Evolutionary conservation across 2,888 invertebrate species (phyloP).

Genomic region (Nysson spinosus): DNA sequence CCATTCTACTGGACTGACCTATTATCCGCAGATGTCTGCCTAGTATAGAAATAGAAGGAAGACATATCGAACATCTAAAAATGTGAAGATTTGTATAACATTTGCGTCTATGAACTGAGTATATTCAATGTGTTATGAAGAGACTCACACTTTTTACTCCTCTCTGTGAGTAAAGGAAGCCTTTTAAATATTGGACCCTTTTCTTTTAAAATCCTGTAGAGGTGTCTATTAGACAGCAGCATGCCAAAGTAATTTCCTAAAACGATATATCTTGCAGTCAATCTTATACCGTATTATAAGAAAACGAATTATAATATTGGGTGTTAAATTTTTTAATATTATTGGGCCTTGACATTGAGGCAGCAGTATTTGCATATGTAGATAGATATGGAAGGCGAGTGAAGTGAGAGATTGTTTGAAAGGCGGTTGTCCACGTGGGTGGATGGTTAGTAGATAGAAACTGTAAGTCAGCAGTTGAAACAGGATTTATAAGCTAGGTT

Average conservation of each 20-base stretch:
- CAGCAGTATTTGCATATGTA: conserved; percentile 5
- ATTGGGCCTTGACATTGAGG: no score
- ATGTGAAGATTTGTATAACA: no score
- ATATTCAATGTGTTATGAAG: no score
- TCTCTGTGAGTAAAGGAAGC: neutral
- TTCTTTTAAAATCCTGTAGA: neutral
- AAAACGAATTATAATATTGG: no score
- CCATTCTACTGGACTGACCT: neutral
- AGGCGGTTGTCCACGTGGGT: conserved; percentile 38
- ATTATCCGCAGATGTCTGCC: neutral
- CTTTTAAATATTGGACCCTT: neutral
- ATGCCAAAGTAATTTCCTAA: no score
- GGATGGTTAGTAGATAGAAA: conserved; percentile 40
- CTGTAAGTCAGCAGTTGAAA: conserved; percentile 38
- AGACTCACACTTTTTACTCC: neutral
- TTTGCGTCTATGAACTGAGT: no score
- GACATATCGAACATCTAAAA: neutral
- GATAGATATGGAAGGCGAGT: conserved; percentile 22
- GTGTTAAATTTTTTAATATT: no score
- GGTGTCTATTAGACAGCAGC: no score
- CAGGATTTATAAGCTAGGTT: conserved; percentile 35
- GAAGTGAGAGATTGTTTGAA: conserved; percentile 49
- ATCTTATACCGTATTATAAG: no score
- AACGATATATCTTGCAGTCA: no score
- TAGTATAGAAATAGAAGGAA: neutral